These are phyloP conservation scores for Anas bahamensis DNA, from an alignment of 2,797 vertebrate species.

Conservation along the genomic window DNA sequence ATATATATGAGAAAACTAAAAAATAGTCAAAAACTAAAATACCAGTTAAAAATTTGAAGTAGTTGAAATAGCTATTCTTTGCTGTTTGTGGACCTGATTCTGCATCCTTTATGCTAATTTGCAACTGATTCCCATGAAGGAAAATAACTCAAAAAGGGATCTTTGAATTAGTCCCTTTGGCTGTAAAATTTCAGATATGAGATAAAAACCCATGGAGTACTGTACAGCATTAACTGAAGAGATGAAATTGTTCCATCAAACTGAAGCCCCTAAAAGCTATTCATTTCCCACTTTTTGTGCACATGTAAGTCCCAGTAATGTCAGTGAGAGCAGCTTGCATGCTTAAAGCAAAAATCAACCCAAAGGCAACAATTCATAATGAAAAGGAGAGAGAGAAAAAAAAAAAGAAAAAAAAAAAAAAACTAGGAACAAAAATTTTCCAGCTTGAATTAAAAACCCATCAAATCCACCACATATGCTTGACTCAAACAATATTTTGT, in stretches of 20 bases:
- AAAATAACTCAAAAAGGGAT: neutral
- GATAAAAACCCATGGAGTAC: constrained; percentile 63
- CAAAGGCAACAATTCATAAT: constrained; percentile 26
- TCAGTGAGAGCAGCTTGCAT: constrained; percentile 5
- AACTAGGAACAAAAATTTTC: neutral
- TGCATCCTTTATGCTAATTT: neutral
- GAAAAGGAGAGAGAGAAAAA: neutral
- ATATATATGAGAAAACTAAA: neutral
- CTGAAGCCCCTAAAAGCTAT: constrained; percentile 29
- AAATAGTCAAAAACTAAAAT: neutral
- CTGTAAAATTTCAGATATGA: constrained; percentile 64
- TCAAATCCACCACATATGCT: neutral
- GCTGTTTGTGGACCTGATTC: neutral
- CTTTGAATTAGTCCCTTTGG: constrained; percentile 6
- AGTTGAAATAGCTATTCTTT: neutral
- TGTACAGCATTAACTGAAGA: constrained; percentile 60
- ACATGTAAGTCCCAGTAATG: neutral
- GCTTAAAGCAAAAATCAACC: constrained; percentile 23
- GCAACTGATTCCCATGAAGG: neutral
- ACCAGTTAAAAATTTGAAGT: neutral
- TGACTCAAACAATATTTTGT: constrained; percentile 41
- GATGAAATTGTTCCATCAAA: constrained; percentile 53
- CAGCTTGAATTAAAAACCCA: neutral
- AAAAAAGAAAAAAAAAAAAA: neutral
- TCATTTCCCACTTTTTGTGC: constrained; percentile 42